Conservation (phyloP, 2,888 invertebrate species). For the Lochmaea crataegi region DNA sequence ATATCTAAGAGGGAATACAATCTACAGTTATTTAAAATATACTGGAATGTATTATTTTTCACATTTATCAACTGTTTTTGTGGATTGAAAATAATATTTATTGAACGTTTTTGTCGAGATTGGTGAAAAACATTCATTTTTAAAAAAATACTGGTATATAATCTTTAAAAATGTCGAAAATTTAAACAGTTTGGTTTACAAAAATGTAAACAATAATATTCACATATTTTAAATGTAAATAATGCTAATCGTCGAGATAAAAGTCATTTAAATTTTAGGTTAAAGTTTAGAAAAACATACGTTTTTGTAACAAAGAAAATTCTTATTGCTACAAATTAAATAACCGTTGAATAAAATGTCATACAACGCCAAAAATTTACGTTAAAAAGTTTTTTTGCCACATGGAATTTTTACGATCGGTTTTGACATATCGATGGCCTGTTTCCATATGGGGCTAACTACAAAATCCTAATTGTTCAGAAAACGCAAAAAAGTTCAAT, state of each 20-base stretch:
- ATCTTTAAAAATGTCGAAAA: not conserved
- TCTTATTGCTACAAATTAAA: not conserved
- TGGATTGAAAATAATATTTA: not conserved
- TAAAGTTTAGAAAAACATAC: conserved; percentile 2
- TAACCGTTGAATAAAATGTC: too few relatives aligned
- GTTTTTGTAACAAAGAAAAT: not conserved
- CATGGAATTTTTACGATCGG: too few relatives aligned
- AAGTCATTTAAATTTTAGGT: not conserved
- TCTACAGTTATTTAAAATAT: not conserved
- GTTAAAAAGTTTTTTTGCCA: too few relatives aligned
- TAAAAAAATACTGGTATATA: not conserved
- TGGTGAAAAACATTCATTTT: too few relatives aligned
- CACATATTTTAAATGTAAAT: conserved; percentile 2
- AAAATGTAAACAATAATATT: conserved; percentile 8
- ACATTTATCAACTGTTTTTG: not conserved
- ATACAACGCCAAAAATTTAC: too few relatives aligned
- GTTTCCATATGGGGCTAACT: too few relatives aligned
- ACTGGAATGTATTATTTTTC: not conserved
- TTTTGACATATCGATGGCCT: too few relatives aligned
- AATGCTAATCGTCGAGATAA: conserved; percentile 5
- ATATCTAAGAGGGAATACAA: not conserved
- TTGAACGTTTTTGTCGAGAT: not conserved
- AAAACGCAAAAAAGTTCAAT: too few relatives aligned
- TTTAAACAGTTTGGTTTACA: not conserved
- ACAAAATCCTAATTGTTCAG: too few relatives aligned